These are phyloP conservation scores for Anhinga rufa DNA, from an alignment of 2,113 vertebrate species.

Conservation along the genomic window DNA sequence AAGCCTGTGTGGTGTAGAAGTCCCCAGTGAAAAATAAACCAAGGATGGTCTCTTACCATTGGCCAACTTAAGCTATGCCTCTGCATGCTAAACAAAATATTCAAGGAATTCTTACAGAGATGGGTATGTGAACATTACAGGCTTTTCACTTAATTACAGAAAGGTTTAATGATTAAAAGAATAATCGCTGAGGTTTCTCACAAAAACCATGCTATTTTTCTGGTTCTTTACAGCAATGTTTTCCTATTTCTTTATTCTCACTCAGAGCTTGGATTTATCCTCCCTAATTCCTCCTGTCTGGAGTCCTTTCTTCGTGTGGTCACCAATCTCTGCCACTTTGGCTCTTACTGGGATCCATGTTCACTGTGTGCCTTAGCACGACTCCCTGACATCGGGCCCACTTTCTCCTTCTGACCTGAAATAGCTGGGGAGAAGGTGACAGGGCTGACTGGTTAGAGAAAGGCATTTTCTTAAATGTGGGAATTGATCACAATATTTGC, in stretches of 20 bases:
- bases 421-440: background rate
- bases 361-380: background rate
- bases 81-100: constrained; percentile 38
- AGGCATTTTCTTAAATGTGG: background rate
- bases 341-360: background rate
- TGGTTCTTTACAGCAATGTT: background rate
- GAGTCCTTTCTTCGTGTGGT: background rate
- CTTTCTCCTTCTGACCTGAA: background rate
- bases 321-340: background rate
- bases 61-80: constrained; percentile 14
- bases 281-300: background rate
- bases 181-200: background rate
- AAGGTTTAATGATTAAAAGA: background rate
- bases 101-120: constrained; percentile 41
- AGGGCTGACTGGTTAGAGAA: background rate
- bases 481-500: background rate
- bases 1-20: background rate
- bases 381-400: rapidly evolving
- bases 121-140: constrained; percentile 1
- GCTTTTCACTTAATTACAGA: background rate
- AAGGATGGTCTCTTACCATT: constrained; percentile 2
- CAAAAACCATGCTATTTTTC: background rate
- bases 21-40: constrained; percentile 61
- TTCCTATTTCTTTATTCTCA: background rate
- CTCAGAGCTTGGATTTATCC: background rate